Base-by-base conservation (phyloP, 1,140 invertebrate genomes). In the Pectinophora gossypiella region DNA sequence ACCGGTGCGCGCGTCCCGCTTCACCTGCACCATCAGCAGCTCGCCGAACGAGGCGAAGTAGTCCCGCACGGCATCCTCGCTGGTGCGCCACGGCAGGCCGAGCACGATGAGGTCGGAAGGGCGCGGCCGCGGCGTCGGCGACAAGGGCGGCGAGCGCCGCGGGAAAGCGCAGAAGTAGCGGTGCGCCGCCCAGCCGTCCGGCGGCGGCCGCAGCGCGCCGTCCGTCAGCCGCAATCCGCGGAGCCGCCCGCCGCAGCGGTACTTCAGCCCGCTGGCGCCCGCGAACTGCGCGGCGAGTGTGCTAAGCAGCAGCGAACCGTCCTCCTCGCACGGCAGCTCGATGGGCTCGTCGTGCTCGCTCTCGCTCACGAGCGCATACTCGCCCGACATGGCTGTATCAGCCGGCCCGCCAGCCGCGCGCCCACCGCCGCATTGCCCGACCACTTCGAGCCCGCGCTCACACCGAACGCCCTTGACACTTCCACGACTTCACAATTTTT, bases 231-330 rank as follows among this genome's bases (percentile, higher is more conserved):
- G 89, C 5, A 98, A 92, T 38, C 95, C 96, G 53, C 96, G 90
- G 15, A 93, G 90, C 47, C 94, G 91, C 1, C 94, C 94, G 46
- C 94, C 94, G 13, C 94, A 91, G 54, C 95, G 90, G 84, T 95
- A 98, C 88, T 97, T 97, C 43, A 98, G 90, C 6, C 96, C 96
- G 77, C 94, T 95, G 53, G 95, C 94, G 50, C 94, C 95, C 36
- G 95, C 95, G 87, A 96, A 97, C 80, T 97, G 95, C 40, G 95
- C 94, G 19, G 93, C 89, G 22, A 97, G 87, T 3, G 96, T 97
- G 43, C 94, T 94, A 68, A 97, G 88, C 44, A 96, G 85, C 40
- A 97, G 77, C 16, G 94, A 94, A 56, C 93, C 92, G 89, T 97
- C 95, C 62, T 95, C 93, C 76, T 97, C 95, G 15, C 93, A 92